Conservation (phyloP, 1,140 invertebrate species). For the Eriocheir sinensis region DNA sequence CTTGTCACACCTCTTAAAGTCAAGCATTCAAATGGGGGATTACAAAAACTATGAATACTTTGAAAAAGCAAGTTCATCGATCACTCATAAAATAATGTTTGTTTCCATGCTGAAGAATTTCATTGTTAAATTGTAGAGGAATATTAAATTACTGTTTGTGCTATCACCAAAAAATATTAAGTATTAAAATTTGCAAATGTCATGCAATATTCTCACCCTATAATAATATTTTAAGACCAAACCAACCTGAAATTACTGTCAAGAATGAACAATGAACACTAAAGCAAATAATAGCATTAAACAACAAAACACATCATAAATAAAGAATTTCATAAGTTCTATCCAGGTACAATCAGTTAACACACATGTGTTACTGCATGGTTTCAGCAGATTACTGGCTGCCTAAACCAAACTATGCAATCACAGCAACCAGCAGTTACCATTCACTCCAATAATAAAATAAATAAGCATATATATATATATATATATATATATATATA, state of each 20-base stretch:
- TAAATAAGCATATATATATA: not conserved
- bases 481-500: no score
- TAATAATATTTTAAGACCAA: constrained; percentile 61
- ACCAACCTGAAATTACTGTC: constrained; percentile 70
- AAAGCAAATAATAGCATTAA: constrained; percentile 51
- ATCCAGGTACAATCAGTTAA: constrained; percentile 74
- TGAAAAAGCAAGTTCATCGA: constrained; percentile 70
- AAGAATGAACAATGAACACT: constrained; percentile 37
- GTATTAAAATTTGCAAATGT: constrained; percentile 74
- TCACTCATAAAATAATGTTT: constrained; percentile 73
- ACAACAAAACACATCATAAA: constrained; percentile 54
- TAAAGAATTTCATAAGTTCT: constrained; percentile 62
- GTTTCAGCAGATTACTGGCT: constrained; percentile 63
- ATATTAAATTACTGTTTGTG: constrained; percentile 73
- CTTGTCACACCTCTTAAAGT: constrained; percentile 70
- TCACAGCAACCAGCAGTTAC: not conserved
- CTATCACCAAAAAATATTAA: constrained; percentile 75
- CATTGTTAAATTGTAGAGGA: constrained; percentile 68
- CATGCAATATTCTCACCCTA: constrained; percentile 72
- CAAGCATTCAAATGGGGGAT: constrained; percentile 71
- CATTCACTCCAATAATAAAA: not conserved
- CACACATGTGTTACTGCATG: constrained; percentile 54
- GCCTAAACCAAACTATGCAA: constrained; percentile 5
- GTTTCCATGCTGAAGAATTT: constrained; percentile 72
- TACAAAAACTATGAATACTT: constrained; percentile 73